phyloP scores from a whole-genome alignment of 53 echinoderm and acorn worm genomes.

The Zoroaster sp. region DNA sequence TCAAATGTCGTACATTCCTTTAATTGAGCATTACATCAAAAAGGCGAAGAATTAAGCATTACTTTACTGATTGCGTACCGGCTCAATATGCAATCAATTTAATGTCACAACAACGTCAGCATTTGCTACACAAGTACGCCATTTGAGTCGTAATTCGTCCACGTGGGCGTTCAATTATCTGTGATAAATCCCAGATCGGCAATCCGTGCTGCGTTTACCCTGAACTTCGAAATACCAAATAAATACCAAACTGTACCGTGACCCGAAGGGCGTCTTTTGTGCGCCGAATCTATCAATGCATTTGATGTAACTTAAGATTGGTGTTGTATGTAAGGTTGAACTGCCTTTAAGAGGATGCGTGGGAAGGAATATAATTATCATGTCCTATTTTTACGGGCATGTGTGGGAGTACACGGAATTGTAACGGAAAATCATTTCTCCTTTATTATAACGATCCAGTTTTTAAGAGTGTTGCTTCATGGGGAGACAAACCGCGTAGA shows the following conservation, averaged over 20 bases:
- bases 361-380: not conserved
- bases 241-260: not conserved
- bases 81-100: not conserved
- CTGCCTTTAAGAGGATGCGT: not conserved
- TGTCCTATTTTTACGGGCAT: not conserved
- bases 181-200: not conserved
- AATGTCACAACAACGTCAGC: not conserved
- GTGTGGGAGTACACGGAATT: no score
- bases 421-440: no score
- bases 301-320: not conserved
- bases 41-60: not conserved
- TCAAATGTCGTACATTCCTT: no score
- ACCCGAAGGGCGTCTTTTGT: not conserved
- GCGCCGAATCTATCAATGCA: not conserved
- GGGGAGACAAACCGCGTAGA: no score
- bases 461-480: no score
- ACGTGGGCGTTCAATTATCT: not conserved
- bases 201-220: not conserved
- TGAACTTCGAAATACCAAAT: not conserved
- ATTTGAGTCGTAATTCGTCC: not conserved
- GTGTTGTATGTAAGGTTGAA: not conserved
- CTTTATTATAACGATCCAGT: no score
- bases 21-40: no score
- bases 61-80: not conserved
- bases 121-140: not conserved